Evolutionary conservation across 2,797 vertebrate genomes (phyloP), one percentile per base, ranked within the genome.

Genomic region (Lemur catta): DNA sequence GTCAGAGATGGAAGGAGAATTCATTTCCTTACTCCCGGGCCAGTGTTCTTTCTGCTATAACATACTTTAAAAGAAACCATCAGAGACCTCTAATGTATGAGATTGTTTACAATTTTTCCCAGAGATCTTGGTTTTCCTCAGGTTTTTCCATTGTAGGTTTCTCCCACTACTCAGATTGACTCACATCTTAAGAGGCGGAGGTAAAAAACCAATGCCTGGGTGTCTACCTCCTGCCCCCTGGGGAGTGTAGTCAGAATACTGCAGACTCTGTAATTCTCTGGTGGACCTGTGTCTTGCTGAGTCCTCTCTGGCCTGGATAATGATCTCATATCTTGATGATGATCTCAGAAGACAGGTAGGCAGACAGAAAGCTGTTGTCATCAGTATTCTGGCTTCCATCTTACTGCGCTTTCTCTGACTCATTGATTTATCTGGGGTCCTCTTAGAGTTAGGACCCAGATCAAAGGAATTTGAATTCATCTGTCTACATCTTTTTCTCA

Each of bases 341-440:
- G 97, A 96, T 93, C 89, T 96, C 93, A 96, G 69, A 84, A 84
- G 90, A 89, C 95, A 96, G 87, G 95, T 96, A 95, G 97, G 90
- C 93, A 91, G 92, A 69, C 93, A 96, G 96, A 95, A 55, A 72
- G 72, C 91, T 91, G 63, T 76, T 91, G 96, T 92, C 96, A 72
- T 95, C 89, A 43, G 72, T 61, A n/a, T 86, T 95, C 89, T 97
- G 96, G 92, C 43, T 94, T 91, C 67, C 18, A 38, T 96, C 57
- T 96, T 84, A 72, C 41, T 78, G 35, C 50, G 74, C 85, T 86
- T 84, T 93, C 69, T 95, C 92, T 97, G 97, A 96, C 93, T 97
- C 95, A 87, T 13, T 93, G 79, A 82, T 89, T 96, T 96, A 93
- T 97, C 95, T 87, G 48, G 59, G 67, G n/a, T 88, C 52, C 78